Percentiles rank a stretch among this genome's conserved stretches.
phyloP scores from a whole-genome alignment of 2,888 invertebrate genomes.

The Euzetes globulus region DNA sequence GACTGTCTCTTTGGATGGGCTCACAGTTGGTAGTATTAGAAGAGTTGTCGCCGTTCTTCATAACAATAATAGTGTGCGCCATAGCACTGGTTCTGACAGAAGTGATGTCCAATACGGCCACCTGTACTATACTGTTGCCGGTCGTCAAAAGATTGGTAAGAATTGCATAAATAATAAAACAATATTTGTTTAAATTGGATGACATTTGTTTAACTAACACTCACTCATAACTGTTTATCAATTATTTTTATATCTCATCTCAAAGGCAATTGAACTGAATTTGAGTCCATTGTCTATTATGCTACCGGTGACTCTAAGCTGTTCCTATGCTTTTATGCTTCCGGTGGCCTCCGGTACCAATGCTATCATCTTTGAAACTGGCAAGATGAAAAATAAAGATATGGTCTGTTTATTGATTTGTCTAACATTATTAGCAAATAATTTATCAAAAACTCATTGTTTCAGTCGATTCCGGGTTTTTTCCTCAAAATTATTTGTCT shows the following conservation, averaged over 20 bases:
- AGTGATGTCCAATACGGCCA: constrained; percentile 81
- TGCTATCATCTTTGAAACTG: constrained; percentile 79
- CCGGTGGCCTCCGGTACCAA: constrained; percentile 93
- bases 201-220: not conserved
- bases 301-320: constrained; percentile 77
- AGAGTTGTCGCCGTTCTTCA: constrained; percentile 57
- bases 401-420: constrained; percentile 54
- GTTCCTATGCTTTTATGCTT: constrained; percentile 81
- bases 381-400: constrained; percentile 67
- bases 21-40: constrained; percentile 37
- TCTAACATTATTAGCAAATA: not conserved
- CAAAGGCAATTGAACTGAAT: constrained; percentile 60
- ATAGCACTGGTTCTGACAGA: constrained; percentile 75
- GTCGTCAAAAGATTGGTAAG: constrained; percentile 62
- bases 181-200: not conserved
- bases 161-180: not conserved
- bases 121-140: constrained; percentile 76
- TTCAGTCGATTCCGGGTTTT: constrained; percentile 64
- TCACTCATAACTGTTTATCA: not conserved
- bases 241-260: not conserved
- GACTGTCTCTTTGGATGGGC: constrained; percentile 41
- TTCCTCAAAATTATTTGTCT: constrained; percentile 68
- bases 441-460: constrained; percentile 30
- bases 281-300: constrained; percentile 82
- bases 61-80: constrained; percentile 66